Evolutionary conservation across 2,797 vertebrate genomes (phyloP).

Genomic region (Hippocampus kuda): DNA sequence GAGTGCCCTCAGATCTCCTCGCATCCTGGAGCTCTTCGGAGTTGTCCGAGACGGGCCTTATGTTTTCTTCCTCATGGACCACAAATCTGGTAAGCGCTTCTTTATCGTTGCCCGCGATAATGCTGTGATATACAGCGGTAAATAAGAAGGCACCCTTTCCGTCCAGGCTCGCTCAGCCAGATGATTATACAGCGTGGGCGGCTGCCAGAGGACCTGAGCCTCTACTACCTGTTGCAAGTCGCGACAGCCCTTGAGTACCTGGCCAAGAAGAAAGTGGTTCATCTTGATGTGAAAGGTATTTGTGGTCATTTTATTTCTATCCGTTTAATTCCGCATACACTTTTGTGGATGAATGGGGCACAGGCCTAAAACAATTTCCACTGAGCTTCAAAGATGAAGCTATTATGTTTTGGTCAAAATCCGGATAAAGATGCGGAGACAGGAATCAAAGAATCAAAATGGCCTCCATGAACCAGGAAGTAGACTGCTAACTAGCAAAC

Average conservation of each 20-base stretch:
- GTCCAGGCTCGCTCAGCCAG: slow-evolving; percentile 80
- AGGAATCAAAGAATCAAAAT: neutral
- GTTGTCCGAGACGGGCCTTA: slow-evolving; percentile 84
- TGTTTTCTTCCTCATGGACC: slow-evolving; percentile 86
- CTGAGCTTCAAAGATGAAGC: neutral
- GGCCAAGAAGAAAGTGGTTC: slow-evolving; percentile 73
- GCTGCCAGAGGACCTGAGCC: slow-evolving; percentile 82
- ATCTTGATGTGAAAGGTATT: slow-evolving; percentile 93
- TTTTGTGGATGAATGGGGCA: neutral
- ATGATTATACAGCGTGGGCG: slow-evolving; percentile 80
- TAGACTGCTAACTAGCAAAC: neutral
- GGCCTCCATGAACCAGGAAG: neutral
- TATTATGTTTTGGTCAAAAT: neutral
- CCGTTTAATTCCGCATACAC: neutral
- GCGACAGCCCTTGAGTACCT: slow-evolving; percentile 80
- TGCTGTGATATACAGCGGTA: too few species aligned
- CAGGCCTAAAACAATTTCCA: neutral
- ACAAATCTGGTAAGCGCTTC: slow-evolving; percentile 74
- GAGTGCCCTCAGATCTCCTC: slow-evolving; percentile 75
- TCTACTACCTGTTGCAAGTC: slow-evolving; percentile 82
- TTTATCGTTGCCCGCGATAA: neutral
- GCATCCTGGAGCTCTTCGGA: slow-evolving; percentile 84
- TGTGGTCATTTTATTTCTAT: neutral
- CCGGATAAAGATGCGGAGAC: neutral
- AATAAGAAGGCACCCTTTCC: slow-evolving; percentile 10